Conservation (phyloP, 2,113 vertebrate genomes). For the Neoarius graeffei region DNA sequence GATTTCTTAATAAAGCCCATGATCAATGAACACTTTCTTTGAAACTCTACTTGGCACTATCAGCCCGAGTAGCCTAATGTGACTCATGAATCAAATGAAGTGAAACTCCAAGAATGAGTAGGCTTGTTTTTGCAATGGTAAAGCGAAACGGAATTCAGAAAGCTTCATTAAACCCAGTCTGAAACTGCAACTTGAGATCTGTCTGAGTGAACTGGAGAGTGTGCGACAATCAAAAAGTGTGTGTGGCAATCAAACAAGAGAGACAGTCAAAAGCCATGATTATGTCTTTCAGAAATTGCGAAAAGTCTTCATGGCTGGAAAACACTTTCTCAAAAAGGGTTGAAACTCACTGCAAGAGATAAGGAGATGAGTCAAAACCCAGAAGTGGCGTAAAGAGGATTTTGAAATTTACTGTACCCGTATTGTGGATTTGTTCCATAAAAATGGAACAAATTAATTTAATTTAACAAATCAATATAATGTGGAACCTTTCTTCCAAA, state of each 20-base stretch:
- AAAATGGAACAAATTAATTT: not conserved
- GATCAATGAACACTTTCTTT: slow-evolving; percentile 25
- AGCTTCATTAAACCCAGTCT: not conserved
- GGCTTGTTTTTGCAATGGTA: not conserved
- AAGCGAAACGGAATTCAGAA: not conserved
- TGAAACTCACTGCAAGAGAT: slow-evolving; percentile 1
- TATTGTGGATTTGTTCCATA: not conserved
- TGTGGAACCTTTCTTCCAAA: too few species aligned
- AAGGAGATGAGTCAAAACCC: not conserved
- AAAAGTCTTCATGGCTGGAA: not conserved
- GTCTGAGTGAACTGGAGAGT: slow-evolving; percentile 4
- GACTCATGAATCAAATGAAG: slow-evolving; percentile 21
- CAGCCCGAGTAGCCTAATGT: not conserved
- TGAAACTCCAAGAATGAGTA: not conserved
- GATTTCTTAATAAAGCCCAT: slow-evolving; percentile 5
- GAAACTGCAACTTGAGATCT: slow-evolving; percentile 21
- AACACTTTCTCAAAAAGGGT: not conserved
- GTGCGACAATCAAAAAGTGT: slow-evolving; percentile 4
- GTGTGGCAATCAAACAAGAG: slow-evolving; percentile 22
- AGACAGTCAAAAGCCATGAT: not conserved
- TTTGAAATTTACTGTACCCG: not conserved
- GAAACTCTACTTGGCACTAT: not conserved
- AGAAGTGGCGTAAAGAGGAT: not conserved
- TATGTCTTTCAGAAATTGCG: slow-evolving; percentile 7
- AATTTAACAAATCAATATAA: too few species aligned